phyloP scores from a whole-genome alignment of 2,888 invertebrate species.

The Eupithecia insigniata region DNA sequence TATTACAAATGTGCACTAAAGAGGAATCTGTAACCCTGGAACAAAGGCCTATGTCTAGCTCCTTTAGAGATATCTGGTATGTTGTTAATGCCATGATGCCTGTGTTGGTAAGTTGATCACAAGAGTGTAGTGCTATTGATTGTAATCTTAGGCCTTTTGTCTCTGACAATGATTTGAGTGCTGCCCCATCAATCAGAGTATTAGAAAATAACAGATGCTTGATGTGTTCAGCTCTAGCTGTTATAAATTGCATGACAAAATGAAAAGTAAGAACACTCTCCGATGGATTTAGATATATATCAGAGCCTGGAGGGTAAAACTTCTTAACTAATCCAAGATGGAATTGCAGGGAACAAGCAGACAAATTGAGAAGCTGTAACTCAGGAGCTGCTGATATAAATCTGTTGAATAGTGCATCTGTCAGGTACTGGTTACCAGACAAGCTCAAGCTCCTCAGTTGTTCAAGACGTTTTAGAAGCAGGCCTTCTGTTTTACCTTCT shows the following conservation, averaged over 20 bases:
- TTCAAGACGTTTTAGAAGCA: slow-evolving; percentile 72
- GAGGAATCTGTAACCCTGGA: slow-evolving; percentile 87
- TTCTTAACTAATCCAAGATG: slow-evolving; percentile 87
- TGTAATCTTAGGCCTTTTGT: slow-evolving; percentile 80
- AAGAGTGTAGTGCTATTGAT: slow-evolving; percentile 80
- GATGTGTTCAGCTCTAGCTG: slow-evolving; percentile 79
- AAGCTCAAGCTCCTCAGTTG: slow-evolving; percentile 85
- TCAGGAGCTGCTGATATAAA: slow-evolving; percentile 85
- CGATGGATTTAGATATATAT: slow-evolving; percentile 79
- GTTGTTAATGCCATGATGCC: slow-evolving; percentile 83
- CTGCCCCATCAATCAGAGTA: slow-evolving; percentile 87
- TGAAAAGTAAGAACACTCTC: slow-evolving; percentile 89
- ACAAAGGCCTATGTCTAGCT: slow-evolving; percentile 86
- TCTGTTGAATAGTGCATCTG: slow-evolving; percentile 89
- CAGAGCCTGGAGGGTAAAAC: slow-evolving; percentile 84
- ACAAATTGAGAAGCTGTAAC: slow-evolving; percentile 85
- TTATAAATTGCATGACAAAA: slow-evolving; percentile 85
- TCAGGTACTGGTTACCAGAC: slow-evolving; percentile 88
- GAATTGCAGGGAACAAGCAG: slow-evolving; percentile 88
- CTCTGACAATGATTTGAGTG: slow-evolving; percentile 83
- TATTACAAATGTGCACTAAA: slow-evolving; percentile 84
- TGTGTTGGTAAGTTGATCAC: slow-evolving; percentile 86
- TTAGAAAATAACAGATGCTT: slow-evolving; percentile 86
- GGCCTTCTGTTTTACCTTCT: slow-evolving; percentile 84
- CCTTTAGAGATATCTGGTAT: slow-evolving; percentile 81